A percentile compares a stretch with the other conserved stretches of the same genome.
Conservation (phyloP, 2,797 vertebrate genomes). For the Monodelphis domestica region DNA sequence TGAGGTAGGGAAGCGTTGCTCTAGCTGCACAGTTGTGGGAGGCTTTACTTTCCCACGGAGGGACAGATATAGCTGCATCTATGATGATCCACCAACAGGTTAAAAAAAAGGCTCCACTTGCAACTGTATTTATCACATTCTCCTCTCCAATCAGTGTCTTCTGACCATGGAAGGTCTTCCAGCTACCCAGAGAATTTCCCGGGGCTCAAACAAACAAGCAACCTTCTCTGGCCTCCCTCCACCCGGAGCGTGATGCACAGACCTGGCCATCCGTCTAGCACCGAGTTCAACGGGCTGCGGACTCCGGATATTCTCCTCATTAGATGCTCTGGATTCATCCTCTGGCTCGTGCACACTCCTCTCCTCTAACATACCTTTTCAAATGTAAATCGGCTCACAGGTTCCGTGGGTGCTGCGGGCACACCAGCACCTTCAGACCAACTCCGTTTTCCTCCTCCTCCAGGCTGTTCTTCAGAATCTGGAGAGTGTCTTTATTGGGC, state of each 20-base stretch:
- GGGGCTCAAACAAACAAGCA: too few species aligned
- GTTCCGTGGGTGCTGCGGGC: not conserved
- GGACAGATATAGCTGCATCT: slow-evolving; percentile 95
- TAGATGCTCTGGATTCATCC: not conserved
- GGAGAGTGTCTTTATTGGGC: not conserved
- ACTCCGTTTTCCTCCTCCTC: not conserved
- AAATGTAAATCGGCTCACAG: not conserved
- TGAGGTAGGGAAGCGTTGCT: slow-evolving; percentile 96
- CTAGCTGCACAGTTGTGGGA: slow-evolving; percentile 98
- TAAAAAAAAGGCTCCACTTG: slow-evolving; percentile 87
- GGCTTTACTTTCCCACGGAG: slow-evolving; percentile 88
- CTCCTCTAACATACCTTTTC: not conserved
- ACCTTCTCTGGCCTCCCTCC: not conserved
- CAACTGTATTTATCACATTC: not conserved
- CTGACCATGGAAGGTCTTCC: not conserved
- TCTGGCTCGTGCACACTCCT: not conserved
- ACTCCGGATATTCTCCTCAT: not conserved
- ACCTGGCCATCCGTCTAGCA: not conserved
- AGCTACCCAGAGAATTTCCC: not conserved
- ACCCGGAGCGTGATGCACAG: not conserved
- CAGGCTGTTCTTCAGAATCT: not conserved
- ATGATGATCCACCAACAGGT: slow-evolving; percentile 99
- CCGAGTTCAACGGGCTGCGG: not conserved
- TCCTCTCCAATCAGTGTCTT: not conserved
- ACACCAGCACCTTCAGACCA: not conserved